Evolutionary conservation across 2,797 vertebrate species (phyloP).

Genomic region (Hemitrygon akajei): DNA sequence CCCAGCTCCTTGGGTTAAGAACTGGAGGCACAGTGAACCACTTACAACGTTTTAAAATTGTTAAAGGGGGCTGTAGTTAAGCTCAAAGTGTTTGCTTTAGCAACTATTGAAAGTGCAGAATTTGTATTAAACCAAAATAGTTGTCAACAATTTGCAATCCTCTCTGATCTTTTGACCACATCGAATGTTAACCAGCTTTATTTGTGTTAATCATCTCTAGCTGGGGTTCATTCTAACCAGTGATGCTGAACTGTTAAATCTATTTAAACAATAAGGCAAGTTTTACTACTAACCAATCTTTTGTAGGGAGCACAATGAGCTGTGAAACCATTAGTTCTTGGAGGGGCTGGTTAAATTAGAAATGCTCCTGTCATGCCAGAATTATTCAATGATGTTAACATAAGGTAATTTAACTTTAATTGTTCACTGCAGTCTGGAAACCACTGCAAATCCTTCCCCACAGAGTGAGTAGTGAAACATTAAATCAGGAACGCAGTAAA

Average conservation of each 20-base stretch:
- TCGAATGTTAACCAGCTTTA: neutral
- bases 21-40: no score
- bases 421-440: neutral
- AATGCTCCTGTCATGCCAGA: neutral
- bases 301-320: neutral
- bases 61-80: no score
- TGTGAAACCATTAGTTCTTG: neutral
- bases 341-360: neutral
- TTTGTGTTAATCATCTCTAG: neutral
- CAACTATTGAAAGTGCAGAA: no score
- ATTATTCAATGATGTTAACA: neutral
- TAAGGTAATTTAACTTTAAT: neutral
- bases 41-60: no score
- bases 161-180: neutral
- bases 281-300: neutral
- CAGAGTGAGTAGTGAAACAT: neutral
- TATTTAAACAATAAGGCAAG: neutral
- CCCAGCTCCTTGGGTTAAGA: no score
- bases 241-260: neutral
- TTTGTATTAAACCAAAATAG: no score
- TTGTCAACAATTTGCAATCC: neutral
- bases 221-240: no score
- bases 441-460: neutral
- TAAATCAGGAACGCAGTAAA: neutral
- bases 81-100: no score